phyloP scores from a whole-genome alignment of 2,888 invertebrate species.

The Trichacis sp. region DNA sequence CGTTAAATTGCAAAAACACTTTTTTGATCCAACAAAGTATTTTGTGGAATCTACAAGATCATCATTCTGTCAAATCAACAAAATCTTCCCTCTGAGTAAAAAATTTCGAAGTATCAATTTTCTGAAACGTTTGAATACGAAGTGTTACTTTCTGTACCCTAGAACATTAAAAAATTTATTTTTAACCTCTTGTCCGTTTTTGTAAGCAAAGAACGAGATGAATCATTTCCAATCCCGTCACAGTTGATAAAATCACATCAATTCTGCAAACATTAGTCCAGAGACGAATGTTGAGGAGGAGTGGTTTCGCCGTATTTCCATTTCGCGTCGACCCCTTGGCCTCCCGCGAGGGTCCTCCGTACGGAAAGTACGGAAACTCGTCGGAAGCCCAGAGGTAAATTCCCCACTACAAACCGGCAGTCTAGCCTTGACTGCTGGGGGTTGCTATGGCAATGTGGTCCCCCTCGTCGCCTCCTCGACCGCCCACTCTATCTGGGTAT shows the following conservation, averaged over 20 bases:
- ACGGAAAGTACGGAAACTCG: slow-evolving; percentile 24
- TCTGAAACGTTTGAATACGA: too few species aligned
- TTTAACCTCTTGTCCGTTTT: too few species aligned
- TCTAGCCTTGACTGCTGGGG: slow-evolving; percentile 65
- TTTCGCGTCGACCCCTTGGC: slow-evolving; percentile 34
- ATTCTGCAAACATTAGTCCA: neutral
- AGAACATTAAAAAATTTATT: too few species aligned
- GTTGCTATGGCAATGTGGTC: slow-evolving; percentile 41
- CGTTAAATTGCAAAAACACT: too few species aligned
- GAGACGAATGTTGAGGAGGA: neutral
- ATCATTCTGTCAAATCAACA: too few species aligned
- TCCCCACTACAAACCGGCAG: slow-evolving; percentile 52
- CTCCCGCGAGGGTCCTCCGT: slow-evolving; percentile 12
- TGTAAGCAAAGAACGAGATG: too few species aligned
- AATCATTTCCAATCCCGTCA: too few species aligned
- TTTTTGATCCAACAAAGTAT: too few species aligned
- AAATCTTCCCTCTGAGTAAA: too few species aligned
- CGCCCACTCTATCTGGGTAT: slow-evolving; percentile 23
- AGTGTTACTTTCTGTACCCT: too few species aligned
- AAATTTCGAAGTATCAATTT: too few species aligned
- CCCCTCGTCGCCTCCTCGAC: slow-evolving; percentile 15
- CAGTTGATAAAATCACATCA: neutral
- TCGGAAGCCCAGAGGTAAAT: slow-evolving; percentile 13
- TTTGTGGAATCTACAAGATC: too few species aligned
- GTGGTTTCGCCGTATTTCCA: slow-evolving; percentile 38